phyloP scores from a whole-genome alignment of 2,797 vertebrate genomes.

The Melanogrammus aeglefinus region DNA sequence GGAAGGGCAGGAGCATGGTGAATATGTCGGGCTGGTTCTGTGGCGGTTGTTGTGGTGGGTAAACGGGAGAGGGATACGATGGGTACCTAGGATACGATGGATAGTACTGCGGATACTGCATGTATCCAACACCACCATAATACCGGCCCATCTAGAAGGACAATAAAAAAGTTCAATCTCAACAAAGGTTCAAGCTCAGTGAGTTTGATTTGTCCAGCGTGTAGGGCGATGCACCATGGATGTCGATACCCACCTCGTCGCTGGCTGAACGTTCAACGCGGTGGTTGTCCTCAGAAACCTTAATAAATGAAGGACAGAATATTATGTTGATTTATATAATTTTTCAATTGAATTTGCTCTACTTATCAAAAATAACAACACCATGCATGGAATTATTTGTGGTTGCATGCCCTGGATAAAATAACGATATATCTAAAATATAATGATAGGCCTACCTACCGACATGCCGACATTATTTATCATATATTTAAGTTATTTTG shows the following conservation, averaged over 20 bases:
- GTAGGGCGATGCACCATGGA: background rate
- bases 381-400: background rate
- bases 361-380: background rate
- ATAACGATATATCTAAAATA: background rate
- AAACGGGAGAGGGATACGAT: background rate
- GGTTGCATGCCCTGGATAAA: background rate
- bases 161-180: background rate
- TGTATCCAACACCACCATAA: background rate
- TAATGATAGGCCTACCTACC: background rate
- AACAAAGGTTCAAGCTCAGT: background rate
- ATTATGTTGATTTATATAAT: background rate
- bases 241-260: constrained; percentile 26
- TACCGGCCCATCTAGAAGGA: background rate
- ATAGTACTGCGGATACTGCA: background rate
- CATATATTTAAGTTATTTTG: background rate
- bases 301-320: background rate
- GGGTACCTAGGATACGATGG: background rate
- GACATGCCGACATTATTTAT: background rate
- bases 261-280: constrained; percentile 41
- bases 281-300: constrained; percentile 21
- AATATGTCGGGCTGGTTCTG: background rate
- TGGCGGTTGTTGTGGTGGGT: background rate
- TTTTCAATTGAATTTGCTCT: background rate
- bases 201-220: background rate
- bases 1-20: background rate